Base-by-base conservation (phyloP, 2,888 invertebrate species). In the Pyrgus malvae region DNA sequence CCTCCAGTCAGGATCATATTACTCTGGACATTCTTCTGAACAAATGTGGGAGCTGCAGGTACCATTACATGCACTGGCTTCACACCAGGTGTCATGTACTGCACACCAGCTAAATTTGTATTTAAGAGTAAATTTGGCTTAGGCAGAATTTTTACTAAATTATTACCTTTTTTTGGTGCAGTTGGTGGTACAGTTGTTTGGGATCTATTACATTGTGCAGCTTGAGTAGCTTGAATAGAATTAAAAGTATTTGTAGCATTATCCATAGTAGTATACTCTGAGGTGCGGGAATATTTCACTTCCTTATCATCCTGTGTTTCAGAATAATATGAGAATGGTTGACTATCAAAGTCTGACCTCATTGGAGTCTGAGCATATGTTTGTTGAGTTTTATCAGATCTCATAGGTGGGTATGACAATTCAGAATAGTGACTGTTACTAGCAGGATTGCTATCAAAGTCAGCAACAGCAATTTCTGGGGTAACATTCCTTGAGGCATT, bases 11-110 rank as follows among this genome's bases (percentile, higher is more conserved):
- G 67, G 19, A 89, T 78, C 78, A 88, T 78, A 60, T 80, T 90
- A 56, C 81, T 88, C 59, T 85, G 88, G 21, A 83, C 67, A 77
- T 82, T 87, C 59, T 88, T 90, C 59, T 87, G 89, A n/a, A 86
- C 77, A 75, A 83, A 88, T 38, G 83, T 69, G 17, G 87, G 82
- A 49, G 83, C 56, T 31, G 78, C 66, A 1, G 85, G 78, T 60
- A 88, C 70, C 71, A 88, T 72, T 5, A 87, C 74, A 68, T 82
- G 83, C 74, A 85, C 65, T 2, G 84, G 80, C 57, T 88, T 87
- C 3, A 74, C 74, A 31, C 75, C 75, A 3, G 81, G 71, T 27
- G 77, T 60, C 54, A 89, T 61, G 57, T 89, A 90, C 62, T 83
- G 84, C 63, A 87, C 65, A 40, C 81, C 79, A 61, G 77, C 72